Conservation (phyloP, 2,113 vertebrate genomes). For the Amphiprion percula region DNA sequence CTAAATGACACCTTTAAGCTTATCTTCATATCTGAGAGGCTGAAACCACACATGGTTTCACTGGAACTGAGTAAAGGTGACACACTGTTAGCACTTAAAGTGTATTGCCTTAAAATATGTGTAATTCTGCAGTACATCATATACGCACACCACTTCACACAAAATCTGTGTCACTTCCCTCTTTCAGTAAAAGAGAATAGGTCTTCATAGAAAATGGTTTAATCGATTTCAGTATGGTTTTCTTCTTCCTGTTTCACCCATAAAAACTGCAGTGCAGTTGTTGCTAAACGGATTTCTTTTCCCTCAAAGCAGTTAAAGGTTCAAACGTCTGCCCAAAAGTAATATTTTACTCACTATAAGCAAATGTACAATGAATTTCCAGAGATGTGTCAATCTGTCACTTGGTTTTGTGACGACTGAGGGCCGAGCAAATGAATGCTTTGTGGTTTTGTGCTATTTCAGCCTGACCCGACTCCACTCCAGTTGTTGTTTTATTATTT, state of each 20-base stretch:
- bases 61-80: not conserved
- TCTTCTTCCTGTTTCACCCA: conserved; percentile 38
- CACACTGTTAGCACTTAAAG: not conserved
- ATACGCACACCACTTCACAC: not conserved
- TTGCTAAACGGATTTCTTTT: not conserved
- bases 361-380: conserved; percentile 12
- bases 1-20: not conserved
- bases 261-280: not conserved
- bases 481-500: conserved; percentile 40
- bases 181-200: conserved; percentile 48
- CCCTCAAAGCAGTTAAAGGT: not conserved
- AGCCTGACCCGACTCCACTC: conserved; percentile 52
- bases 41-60: not conserved
- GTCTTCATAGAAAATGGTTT: conserved; percentile 35
- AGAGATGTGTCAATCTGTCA: conserved; percentile 40
- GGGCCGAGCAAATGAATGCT: conserved; percentile 21
- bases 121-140: not conserved
- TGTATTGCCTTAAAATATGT: not conserved
- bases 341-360: not conserved
- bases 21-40: not conserved
- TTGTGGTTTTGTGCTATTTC: conserved; percentile 35
- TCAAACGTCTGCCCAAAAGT: not conserved
- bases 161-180: conserved; percentile 57
- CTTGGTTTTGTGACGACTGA: conserved; percentile 12
- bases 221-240: conserved; percentile 15